Base-by-base conservation (phyloP, 1,140 invertebrate genomes). In the Pogonus chalceus region DNA sequence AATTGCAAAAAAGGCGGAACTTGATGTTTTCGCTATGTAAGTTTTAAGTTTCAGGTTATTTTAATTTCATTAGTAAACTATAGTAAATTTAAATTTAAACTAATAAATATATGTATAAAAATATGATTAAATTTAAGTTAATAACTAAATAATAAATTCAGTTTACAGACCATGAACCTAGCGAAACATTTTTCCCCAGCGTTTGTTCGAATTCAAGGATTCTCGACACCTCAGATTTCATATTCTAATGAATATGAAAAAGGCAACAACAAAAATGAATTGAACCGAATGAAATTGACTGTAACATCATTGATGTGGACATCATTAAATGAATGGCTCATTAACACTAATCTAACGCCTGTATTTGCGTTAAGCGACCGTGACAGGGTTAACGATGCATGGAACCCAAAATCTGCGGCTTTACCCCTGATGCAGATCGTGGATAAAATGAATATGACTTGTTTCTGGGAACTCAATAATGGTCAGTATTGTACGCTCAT, bases 381-480 rank as follows among this genome's bases (percentile, higher is more conserved):
- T 14, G 65, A 71, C 23, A 67, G 65, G 51, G 65, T 61, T 2
- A 37, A 55, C 0, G 64, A 62, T 0, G 69, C 67, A 0, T 82
- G 80, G 76, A 74, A 80, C 62, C 67, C 77, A 0, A 73, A 73
- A 49, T 26, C 35, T 2, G 69, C 73, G 12, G 67, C 74, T 2
- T 54, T 77, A 18, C 69, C 78, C 31, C 69, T 82, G 4, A 65
- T 85, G 14, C 72, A 76, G 0, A 71, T 78, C 10, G 77, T 75
- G n/a, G 75, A 82, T 60, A 71, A 74, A 47, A 71, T 75, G 35
- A 71, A 73, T 18, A 68, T 79, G 49, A 76, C 71, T 22, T 69
- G 76, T 7, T 78, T 72, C 37, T 84, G 80, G 81, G 79, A 84
- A 60, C 60, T 85, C n/a, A 80, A 80, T 26, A 79, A 81, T 61